Evolutionary conservation across 2,888 invertebrate species (phyloP).

Genomic region (Cactoblastis cactorum): DNA sequence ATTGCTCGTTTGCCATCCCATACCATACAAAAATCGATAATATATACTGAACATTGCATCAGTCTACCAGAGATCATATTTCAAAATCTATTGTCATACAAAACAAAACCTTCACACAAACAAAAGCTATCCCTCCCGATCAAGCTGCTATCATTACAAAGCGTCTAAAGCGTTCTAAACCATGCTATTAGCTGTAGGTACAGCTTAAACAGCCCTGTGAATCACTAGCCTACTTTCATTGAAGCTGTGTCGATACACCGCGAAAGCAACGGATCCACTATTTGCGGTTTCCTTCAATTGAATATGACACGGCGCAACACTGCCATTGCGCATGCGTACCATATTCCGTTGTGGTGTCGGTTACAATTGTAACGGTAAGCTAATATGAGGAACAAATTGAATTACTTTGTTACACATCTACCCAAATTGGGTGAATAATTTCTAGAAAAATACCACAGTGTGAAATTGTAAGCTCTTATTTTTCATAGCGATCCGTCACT

Average conservation of each 20-base stretch:
- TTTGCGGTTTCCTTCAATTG: constrained; percentile 72
- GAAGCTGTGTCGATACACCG: constrained; percentile 47
- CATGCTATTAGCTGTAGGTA: constrained; percentile 25
- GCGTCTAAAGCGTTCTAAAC: constrained; percentile 27
- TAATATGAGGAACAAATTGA: not conserved
- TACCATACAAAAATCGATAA: no score
- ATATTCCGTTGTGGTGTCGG: constrained; percentile 13
- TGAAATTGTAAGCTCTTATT: no score
- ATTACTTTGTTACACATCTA: no score
- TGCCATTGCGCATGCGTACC: constrained; percentile 25
- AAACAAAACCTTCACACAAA: not conserved
- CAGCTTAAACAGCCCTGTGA: constrained; percentile 48
- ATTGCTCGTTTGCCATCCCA: no score
- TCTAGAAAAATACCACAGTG: no score
- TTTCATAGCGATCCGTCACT: no score
- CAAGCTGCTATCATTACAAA: constrained; percentile 2
- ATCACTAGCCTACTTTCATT: constrained; percentile 62
- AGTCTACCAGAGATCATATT: no score
- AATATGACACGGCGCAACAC: constrained; percentile 60
- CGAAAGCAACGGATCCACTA: constrained; percentile 65
- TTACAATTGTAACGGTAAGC: constrained; percentile 1
- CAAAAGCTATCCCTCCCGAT: not conserved
- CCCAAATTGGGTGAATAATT: no score
- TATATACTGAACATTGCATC: no score
- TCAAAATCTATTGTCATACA: no score